phyloP scores from a whole-genome alignment of 1,140 invertebrate species.

The Aphelenchoides fujianensis region DNA sequence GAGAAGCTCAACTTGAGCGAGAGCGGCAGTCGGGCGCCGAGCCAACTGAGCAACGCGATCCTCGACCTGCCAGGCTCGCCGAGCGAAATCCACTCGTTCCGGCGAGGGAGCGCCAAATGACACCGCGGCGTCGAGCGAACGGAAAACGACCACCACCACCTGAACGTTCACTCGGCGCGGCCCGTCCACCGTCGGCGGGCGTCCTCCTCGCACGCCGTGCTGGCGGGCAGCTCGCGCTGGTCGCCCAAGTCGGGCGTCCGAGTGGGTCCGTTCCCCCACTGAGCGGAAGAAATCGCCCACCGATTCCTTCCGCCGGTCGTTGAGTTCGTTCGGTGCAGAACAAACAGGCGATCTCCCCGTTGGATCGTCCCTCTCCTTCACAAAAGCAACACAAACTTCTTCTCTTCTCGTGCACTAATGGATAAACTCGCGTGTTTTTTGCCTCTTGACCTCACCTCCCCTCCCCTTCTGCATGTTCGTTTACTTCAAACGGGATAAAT shows the following conservation, averaged over 20 bases:
- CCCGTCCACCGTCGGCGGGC: not conserved
- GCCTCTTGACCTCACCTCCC: too few species aligned
- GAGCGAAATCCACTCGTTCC: not conserved
- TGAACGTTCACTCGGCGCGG: not conserved
- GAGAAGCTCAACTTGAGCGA: conserved; percentile 44
- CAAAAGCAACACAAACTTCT: not conserved
- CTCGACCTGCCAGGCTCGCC: conserved; percentile 7
- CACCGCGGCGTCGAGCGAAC: not conserved
- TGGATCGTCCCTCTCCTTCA: too few species aligned
- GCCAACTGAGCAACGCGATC: conserved; percentile 6
- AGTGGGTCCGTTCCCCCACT: not conserved
- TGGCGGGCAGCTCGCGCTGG: not conserved
- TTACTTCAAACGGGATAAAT: too few species aligned
- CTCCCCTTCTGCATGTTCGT: too few species aligned
- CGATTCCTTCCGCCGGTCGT: not conserved
- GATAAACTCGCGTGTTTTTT: too few species aligned
- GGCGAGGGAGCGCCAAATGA: conserved; percentile 5
- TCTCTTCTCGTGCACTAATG: too few species aligned
- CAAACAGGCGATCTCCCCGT: too few species aligned
- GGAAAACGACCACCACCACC: not conserved
- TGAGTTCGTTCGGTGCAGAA: not conserved
- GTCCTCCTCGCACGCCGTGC: not conserved
- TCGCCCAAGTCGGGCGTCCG: not conserved
- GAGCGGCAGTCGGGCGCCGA: conserved; percentile 18
- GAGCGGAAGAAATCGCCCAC: not conserved